Evolutionary conservation across 2,113 vertebrate species (phyloP).

Genomic region (Cyprinodon variegatus): DNA sequence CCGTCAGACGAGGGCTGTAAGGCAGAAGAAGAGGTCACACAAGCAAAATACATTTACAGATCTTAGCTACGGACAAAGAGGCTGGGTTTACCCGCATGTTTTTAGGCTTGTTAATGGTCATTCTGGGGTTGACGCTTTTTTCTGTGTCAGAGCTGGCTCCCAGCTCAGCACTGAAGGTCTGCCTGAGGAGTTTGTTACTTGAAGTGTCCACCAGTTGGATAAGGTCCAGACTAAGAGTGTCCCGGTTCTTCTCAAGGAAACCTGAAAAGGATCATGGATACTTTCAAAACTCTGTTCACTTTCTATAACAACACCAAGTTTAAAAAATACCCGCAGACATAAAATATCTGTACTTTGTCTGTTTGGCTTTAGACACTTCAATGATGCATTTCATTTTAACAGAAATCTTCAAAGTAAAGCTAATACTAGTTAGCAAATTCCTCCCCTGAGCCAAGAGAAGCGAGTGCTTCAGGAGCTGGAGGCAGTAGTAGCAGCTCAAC

Average conservation of each 20-base stretch:
- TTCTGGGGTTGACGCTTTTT: conserved; percentile 65
- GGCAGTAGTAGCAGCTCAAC: too few species aligned
- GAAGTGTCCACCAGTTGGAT: conserved; percentile 87
- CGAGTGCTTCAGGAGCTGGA: too few species aligned
- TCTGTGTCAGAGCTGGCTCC: conserved; percentile 35
- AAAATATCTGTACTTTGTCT: too few species aligned
- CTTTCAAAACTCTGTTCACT: neutral
- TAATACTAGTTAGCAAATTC: too few species aligned
- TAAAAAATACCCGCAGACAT: too few species aligned
- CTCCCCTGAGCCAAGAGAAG: too few species aligned
- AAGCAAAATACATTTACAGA: neutral
- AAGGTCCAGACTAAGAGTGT: conserved; percentile 86
- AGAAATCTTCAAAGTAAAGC: too few species aligned
- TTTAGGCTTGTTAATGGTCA: conserved; percentile 62
- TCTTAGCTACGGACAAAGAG: neutral
- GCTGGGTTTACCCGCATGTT: conserved; percentile 62
- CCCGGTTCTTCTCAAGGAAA: conserved; percentile 97
- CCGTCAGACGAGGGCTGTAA: conserved; percentile 78
- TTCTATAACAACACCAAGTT: neutral
- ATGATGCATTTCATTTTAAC: too few species aligned
- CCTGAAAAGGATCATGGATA: conserved; percentile 72
- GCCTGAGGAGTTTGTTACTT: conserved; percentile 87
- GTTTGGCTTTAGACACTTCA: too few species aligned
- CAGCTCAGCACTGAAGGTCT: conserved; percentile 81
- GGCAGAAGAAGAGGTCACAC: conserved; percentile 7